Conservation (phyloP, 2,113 vertebrate species). For the Chrysochloris asiatica region DNA sequence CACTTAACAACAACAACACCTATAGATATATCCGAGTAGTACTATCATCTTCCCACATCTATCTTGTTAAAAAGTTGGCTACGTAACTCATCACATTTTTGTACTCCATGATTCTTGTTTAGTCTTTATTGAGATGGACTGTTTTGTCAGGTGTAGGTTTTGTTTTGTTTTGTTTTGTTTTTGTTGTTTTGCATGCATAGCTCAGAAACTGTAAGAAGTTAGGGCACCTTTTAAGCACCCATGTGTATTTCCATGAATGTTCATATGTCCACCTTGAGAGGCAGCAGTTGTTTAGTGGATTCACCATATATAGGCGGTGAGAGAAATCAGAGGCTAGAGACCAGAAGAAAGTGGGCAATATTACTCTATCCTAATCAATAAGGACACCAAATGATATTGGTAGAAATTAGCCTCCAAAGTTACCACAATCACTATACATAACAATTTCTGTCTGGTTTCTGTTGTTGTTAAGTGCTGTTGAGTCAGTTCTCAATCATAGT, state of each 20-base stretch:
- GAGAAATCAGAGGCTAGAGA: not conserved
- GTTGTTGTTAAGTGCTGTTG: too few relatives aligned
- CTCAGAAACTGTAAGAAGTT: not conserved
- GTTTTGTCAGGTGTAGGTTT: not conserved
- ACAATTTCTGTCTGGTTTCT: too few relatives aligned
- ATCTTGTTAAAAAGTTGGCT: not conserved
- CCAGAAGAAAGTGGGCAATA: not conserved
- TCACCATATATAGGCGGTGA: too few relatives aligned
- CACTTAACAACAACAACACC: not conserved
- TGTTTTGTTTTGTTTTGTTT: too few relatives aligned
- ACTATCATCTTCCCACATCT: too few relatives aligned
- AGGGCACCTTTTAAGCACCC: not conserved
- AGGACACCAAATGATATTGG: too few relatives aligned
- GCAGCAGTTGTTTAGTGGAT: not conserved
- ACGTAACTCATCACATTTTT: not conserved
- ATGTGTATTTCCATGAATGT: not conserved
- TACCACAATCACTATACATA: too few relatives aligned
- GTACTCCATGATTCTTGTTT: not conserved
- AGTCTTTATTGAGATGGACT: not conserved
- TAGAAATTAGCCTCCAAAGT: too few relatives aligned
- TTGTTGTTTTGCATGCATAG: not conserved
- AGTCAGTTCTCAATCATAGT: too few relatives aligned
- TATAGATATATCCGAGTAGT: too few relatives aligned
- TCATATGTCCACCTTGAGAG: not conserved
- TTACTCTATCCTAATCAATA: not conserved